Conservation (phyloP, 2,113 vertebrate species). For the Osmerus eperlanus region DNA sequence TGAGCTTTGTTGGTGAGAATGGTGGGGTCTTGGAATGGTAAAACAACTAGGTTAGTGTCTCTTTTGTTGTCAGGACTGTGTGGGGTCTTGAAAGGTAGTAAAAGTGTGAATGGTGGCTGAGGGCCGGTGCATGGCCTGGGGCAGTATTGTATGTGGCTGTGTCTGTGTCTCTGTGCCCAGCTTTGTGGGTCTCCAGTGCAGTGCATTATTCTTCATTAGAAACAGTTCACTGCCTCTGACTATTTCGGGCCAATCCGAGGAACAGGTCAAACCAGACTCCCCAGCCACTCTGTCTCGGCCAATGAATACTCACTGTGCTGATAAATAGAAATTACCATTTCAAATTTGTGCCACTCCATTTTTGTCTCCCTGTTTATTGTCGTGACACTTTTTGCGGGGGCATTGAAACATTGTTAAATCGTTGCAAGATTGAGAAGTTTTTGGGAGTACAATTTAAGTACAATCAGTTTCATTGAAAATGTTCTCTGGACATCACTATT, state of each 20-base stretch:
- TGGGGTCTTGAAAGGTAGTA: constrained; percentile 12
- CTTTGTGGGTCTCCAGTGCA: constrained; percentile 40
- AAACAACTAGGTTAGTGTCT: constrained; percentile 1
- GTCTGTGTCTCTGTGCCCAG: constrained; percentile 1
- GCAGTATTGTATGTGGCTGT: not conserved
- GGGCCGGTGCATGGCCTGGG: constrained; percentile 1
- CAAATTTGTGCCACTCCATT: constrained; percentile 25
- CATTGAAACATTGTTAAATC: no score
- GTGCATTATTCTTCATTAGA: constrained; percentile 70
- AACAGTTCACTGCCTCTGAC: constrained; percentile 67
- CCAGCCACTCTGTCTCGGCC: constrained; percentile 32
- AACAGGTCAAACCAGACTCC: constrained; percentile 53
- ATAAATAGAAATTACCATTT: constrained; percentile 38
- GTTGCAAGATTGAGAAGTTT: constrained; percentile 1
- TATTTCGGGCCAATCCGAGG: constrained; percentile 59
- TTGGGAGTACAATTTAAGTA: not conserved
- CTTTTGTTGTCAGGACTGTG: constrained; percentile 5
- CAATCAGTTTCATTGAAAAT: not conserved
- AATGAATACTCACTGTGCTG: constrained; percentile 32
- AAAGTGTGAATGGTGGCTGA: constrained; percentile 11
- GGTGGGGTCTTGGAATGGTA: no score
- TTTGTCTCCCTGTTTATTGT: constrained; percentile 16
- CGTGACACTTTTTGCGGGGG: no score
- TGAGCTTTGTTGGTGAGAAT: no score
- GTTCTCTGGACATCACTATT: not conserved